Evolutionary conservation across 2,113 vertebrate species (phyloP).

Genomic region (Gasterosteus nipponicus): DNA sequence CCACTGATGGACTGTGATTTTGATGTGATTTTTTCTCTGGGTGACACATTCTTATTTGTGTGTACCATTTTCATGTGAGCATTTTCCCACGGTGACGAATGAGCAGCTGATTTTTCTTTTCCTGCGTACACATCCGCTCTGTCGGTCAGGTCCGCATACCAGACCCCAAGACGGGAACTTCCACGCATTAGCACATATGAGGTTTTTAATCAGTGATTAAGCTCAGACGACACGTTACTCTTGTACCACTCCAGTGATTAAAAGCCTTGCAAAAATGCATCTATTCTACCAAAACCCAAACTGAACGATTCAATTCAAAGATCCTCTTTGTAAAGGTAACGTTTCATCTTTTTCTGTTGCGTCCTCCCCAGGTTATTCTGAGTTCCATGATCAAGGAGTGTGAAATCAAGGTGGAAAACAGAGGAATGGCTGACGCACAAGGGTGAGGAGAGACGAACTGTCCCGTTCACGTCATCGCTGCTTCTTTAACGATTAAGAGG

Average conservation of each 20-base stretch:
- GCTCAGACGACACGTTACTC: background rate
- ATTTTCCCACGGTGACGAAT: constrained; percentile 68
- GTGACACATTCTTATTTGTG: constrained; percentile 58
- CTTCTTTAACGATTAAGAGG: background rate
- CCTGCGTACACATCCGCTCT: constrained; percentile 21
- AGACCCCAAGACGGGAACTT: constrained; percentile 3
- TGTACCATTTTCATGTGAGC: constrained; percentile 61
- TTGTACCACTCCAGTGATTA: background rate
- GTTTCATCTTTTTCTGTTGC: constrained; percentile 5
- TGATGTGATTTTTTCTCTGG: background rate
- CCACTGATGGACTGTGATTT: background rate
- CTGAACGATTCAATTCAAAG: background rate
- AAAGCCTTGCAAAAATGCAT: background rate
- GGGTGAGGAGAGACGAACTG: constrained; percentile 83
- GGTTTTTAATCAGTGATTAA: background rate
- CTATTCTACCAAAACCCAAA: background rate
- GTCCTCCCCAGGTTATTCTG: constrained; percentile 90
- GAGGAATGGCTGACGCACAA: constrained; percentile 93
- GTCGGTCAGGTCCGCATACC: constrained; percentile 20
- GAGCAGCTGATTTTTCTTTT: constrained; percentile 66
- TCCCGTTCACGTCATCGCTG: background rate
- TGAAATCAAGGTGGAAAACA: constrained; percentile 98
- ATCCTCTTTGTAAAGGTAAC: background rate
- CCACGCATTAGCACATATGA: background rate
- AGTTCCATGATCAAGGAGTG: constrained; percentile 99